Base-by-base conservation (phyloP, 2,888 invertebrate genomes). In the Clostera curtula region DNA sequence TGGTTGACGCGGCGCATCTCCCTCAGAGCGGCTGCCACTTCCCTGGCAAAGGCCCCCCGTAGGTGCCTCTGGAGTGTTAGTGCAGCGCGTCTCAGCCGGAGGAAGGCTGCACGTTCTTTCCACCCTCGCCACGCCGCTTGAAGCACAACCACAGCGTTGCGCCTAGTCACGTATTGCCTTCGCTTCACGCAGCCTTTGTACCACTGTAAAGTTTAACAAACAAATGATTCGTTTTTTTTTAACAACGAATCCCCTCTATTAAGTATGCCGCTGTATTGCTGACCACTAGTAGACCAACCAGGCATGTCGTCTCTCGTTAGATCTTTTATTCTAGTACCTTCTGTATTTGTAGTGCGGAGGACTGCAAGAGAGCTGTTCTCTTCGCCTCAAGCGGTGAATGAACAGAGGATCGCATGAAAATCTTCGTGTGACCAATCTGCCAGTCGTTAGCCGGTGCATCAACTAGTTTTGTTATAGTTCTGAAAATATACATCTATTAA, bases 1-100 rank as follows among this genome's bases (percentile, higher is more conserved):
- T 93, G 91, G 65, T 95, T 93, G 30, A 94, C 93, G 12, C 93
- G 77, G 42, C 90, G 85, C 93, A 96, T 95, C 80, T 96, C 95
- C 4, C 95, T 74, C 36, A 96, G 68, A 0, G 96, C 95, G 1
- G 92, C 87, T 0, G 95, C 95, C 32, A 89, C 95, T 75, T 96
- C 95, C 38, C 96, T 80, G 0, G 95, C 96, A 75, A 96, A 96
- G 49, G 95, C 94, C 2, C 96, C 96, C 5, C 96, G 80, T 38
- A 96, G 74, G 64, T 93, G 94, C 33, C 93, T 87, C 76, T 96
- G 96, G 40, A 96, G 92, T 9, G 95, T 90, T 44, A 96, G 86
- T 0, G 92, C 93, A 0, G 96, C 93, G 8, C 96, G 85, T n/a
- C 94, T 86, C 60, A 91, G 88, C 21, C 90, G 86, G 45, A 96